These are phyloP conservation scores for Strongylocentrotus purpuratus DNA, from an alignment of 35 echinoderm and acorn worm genomes.

Conservation along the genomic window DNA sequence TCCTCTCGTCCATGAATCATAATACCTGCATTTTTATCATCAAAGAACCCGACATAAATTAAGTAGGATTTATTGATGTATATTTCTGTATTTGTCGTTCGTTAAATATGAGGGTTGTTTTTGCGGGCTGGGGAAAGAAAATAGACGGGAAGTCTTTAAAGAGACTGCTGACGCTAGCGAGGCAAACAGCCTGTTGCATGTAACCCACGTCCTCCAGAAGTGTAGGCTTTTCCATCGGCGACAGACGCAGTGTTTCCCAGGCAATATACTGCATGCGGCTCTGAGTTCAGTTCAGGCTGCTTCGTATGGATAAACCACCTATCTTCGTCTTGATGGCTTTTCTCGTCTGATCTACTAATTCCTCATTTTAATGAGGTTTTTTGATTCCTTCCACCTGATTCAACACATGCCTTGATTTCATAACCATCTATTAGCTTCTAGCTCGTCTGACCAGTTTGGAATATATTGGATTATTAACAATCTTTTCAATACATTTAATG, in stretches of 20 bases:
- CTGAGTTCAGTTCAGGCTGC: background rate
- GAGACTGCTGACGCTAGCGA: background rate
- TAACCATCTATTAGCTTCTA: background rate
- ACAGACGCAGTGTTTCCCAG: slow-evolving; percentile 15
- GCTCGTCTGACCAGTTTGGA: background rate
- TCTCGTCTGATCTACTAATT: background rate
- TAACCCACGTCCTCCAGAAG: background rate
- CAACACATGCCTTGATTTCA: background rate
- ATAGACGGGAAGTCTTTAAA: background rate
- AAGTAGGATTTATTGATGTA: background rate
- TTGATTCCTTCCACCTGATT: background rate
- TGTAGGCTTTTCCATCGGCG: background rate
- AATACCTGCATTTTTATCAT: background rate
- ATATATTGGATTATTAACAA: background rate
- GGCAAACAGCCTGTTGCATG: slow-evolving; percentile 8
- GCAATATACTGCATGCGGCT: background rate
- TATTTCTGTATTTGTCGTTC: background rate
- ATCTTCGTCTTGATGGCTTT: background rate
- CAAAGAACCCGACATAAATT: background rate
- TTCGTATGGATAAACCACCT: background rate
- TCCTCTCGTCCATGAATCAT: background rate
- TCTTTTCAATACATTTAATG: background rate
- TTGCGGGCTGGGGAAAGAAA: background rate
- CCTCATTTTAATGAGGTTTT: background rate
- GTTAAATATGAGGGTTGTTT: background rate